Conservation (phyloP, 2,888 invertebrate genomes). For the Eulithis testata region DNA sequence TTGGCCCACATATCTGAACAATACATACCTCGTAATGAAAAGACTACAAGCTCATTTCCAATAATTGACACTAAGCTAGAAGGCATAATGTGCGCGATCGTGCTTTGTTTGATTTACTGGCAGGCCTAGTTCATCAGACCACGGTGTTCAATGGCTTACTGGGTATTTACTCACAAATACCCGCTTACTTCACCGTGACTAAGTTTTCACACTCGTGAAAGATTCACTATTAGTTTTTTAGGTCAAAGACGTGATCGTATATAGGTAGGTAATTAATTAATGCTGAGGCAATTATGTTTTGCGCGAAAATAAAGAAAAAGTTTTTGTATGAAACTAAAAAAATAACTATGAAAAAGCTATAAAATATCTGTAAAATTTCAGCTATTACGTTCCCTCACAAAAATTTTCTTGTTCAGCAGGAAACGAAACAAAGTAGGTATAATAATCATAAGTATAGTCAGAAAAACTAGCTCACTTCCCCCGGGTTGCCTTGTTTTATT, state of each 20-base stretch:
- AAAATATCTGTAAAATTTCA: no score
- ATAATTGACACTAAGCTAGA: background rate
- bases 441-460: constrained; percentile 15
- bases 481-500: constrained; percentile 39
- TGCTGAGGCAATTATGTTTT: no score
- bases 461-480: constrained; percentile 17
- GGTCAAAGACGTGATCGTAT: no score
- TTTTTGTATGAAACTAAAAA: no score
- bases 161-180: background rate
- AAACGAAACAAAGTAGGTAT: constrained; percentile 6
- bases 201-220: background rate
- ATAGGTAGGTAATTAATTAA: no score
- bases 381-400: background rate
- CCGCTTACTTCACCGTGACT: background rate
- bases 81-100: constrained; percentile 2
- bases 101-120: background rate
- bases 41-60: constrained; percentile 1
- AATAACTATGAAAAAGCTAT: no score
- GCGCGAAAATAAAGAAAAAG: no score
- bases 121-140: background rate
- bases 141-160: constrained; percentile 2
- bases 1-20: background rate
- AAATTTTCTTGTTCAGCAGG: background rate
- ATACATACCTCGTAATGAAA: background rate
- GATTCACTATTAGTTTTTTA: background rate